Percentiles rank a stretch among this genome's conserved stretches.
Evolutionary conservation across 1,140 invertebrate genomes (phyloP).

Genomic region (Spodoptera frugiperda): DNA sequence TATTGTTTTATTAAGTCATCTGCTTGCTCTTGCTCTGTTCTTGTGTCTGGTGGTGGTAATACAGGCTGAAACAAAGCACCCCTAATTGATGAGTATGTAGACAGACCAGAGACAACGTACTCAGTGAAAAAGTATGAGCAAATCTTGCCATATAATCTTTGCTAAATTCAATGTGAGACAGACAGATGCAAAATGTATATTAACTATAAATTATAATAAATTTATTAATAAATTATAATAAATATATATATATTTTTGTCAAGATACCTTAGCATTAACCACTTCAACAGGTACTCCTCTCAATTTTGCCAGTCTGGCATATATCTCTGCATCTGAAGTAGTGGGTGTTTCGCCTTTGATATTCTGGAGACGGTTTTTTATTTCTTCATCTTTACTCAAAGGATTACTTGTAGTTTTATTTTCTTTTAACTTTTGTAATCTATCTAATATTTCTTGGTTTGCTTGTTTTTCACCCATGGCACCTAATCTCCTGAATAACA

Average conservation of each 20-base stretch:
- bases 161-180: too few species aligned
- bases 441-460: conserved; percentile 84
- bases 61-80: conserved; percentile 62
- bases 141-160: too few species aligned
- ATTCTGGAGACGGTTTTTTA: conserved; percentile 87
- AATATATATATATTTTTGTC: neutral
- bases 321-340: conserved; percentile 85
- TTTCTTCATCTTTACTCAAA: conserved; percentile 83
- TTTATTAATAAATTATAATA: neutral
- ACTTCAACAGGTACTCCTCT: conserved; percentile 81
- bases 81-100: too few species aligned
- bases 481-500: conserved; percentile 63
- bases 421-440: conserved; percentile 77
- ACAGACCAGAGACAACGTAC: too few species aligned
- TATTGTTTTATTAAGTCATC: conserved; percentile 88
- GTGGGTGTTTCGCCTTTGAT: conserved; percentile 85
- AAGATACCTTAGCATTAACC: conserved; percentile 66
- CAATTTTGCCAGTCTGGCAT: conserved; percentile 86
- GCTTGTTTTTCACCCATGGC: conserved; percentile 63
- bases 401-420: conserved; percentile 59
- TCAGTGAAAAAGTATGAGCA: too few species aligned
- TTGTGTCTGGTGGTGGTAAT: conserved; percentile 74
- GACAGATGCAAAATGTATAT: neutral
- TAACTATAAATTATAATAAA: neutral
- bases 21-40: conserved; percentile 88